A percentile compares a stretch with the other conserved stretches of the same genome.
phyloP scores from a whole-genome alignment of 2,797 vertebrate species.

The Myripristis jacobus region DNA sequence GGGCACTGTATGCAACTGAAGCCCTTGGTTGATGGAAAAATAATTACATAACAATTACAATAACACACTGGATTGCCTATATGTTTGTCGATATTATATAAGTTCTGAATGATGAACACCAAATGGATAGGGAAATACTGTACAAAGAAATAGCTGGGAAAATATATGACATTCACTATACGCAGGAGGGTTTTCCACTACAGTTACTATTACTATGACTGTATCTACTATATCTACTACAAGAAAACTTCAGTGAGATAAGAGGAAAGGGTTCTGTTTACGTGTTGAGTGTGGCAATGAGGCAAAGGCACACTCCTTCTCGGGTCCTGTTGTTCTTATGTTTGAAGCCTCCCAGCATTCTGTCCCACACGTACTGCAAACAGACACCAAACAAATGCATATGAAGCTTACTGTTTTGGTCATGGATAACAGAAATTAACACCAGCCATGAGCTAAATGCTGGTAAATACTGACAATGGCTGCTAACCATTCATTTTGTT shows the following conservation, averaged over 20 bases:
- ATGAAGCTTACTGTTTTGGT: neutral
- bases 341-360: conserved; percentile 98
- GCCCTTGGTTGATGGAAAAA: too few relatives aligned
- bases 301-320: conserved; percentile 97
- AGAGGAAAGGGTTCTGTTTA: conserved; percentile 60
- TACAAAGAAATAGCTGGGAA: neutral
- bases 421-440: neutral
- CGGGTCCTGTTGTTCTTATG: conserved; percentile 98
- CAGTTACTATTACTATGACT: neutral
- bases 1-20: too few relatives aligned
- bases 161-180: too few relatives aligned
- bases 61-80: neutral
- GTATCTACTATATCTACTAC: rapidly evolving
- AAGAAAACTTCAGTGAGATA: rapidly evolving
- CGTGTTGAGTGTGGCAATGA: conserved; percentile 93
- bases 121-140: neutral
- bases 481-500: neutral
- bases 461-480: neutral
- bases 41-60: too few relatives aligned
- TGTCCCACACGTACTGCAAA: conserved; percentile 94
- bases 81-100: neutral
- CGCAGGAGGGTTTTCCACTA: neutral
- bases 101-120: neutral
- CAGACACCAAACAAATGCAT: conserved; percentile 18
- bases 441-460: neutral